Percentiles rank a stretch among this genome's conserved stretches.
phyloP scores from a whole-genome alignment of 2,888 invertebrate species.

The Pseudoips prasinana region DNA sequence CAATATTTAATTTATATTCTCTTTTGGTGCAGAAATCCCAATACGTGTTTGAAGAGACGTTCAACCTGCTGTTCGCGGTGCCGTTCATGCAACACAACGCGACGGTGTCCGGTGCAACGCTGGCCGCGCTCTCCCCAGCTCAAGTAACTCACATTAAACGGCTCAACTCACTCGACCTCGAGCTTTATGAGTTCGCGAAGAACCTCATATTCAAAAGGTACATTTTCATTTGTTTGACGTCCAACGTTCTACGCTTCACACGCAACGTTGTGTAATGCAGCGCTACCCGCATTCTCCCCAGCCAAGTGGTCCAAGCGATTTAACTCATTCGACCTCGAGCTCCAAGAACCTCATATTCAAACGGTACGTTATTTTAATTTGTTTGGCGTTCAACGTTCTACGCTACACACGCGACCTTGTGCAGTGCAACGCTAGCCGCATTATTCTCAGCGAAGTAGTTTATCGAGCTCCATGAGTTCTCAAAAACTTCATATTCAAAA shows the following conservation, averaged over 20 bases:
- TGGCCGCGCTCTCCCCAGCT: conserved; percentile 87
- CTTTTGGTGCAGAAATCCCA: conserved; percentile 86
- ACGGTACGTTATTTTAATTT: conserved; percentile 75
- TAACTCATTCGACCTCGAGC: conserved; percentile 94
- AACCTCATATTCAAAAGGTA: conserved; percentile 90
- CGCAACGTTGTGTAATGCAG: conserved; percentile 92
- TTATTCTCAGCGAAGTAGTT: conserved; percentile 88
- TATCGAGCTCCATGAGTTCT: conserved; percentile 95
- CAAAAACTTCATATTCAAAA: conserved; percentile 88
- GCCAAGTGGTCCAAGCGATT: conserved; percentile 89
- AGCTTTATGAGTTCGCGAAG: conserved; percentile 96
- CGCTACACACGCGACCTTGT: conserved; percentile 87
- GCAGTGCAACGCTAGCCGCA: conserved; percentile 90
- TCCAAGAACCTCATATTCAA: conserved; percentile 94
- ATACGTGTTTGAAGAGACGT: conserved; percentile 97
- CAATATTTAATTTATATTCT: too few relatives aligned
- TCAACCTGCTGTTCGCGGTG: conserved; percentile 93
- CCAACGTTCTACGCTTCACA: conserved; percentile 87
- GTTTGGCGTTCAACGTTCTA: too few relatives aligned
- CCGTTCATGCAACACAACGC: conserved; percentile 96
- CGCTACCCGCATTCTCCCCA: conserved; percentile 88
- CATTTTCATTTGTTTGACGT: conserved; percentile 51
- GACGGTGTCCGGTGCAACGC: conserved; percentile 92
- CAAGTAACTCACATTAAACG: conserved; percentile 89
- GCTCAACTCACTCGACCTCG: conserved; percentile 94